Base-by-base conservation (phyloP, 2,888 invertebrate genomes). In the Flabesymbios commensalis region DNA sequence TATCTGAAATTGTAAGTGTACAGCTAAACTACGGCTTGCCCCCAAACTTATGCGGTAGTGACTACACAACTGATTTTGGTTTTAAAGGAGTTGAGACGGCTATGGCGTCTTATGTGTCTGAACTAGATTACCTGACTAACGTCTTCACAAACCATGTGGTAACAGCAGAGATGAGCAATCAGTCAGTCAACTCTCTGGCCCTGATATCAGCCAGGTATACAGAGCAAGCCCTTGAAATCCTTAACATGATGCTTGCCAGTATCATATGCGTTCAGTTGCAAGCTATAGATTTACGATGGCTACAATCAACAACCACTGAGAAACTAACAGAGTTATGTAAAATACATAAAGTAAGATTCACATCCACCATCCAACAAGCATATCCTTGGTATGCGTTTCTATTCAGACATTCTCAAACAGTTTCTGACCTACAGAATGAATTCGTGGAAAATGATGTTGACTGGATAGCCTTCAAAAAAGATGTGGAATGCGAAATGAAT, bases 141-240 rank as follows among this genome's bases (percentile, higher is more conserved):
- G 67, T 70, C 5, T 57, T 74, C 63, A 72, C 72, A 19, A 69
- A 71, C 45, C 74, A 74, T 53, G 71, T 72, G 42, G 51, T 71
- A 29, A 70, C 70, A 45, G 72, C 74, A 2, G 74, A 74, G 57
- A 64, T 69, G 61, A 69, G 72, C 63, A 74, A 74, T 62, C 74
- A 74, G 58, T 59, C 70, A 10, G 65, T 74, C 47, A 74, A 74
- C 62, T 73, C 72, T 5, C 54, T 74, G 67, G 73, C 70, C 0
- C 61, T 73, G 22, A 55, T 74, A 47, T 69, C 68, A 29, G 69
- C 67, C 5, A 49, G 68, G 29, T 60, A 32, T 48, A 67, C 61
- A 3, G 19, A 22, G 5, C 41, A 49, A 7, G 58, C 63, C 14
- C 22, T 68, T n/a, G 65, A 72, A 33, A 56, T 74, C 7, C 60